Evolutionary conservation across 2,888 invertebrate species (phyloP), one percentile per base, ranked within the genome.

Genomic region (Amiota minor): DNA sequence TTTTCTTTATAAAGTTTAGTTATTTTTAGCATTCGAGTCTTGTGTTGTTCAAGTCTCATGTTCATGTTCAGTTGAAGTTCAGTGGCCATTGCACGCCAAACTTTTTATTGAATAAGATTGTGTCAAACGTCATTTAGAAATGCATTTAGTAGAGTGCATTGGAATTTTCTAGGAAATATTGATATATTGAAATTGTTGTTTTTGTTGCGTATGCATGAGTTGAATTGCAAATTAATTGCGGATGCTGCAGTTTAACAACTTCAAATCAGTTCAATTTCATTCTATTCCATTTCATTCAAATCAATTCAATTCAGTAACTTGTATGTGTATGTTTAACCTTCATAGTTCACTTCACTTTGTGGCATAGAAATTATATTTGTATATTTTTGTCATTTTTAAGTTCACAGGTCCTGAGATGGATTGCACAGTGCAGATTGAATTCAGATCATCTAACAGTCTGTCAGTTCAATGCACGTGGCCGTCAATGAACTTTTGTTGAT

Each of bases 221-320:
- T 47, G 67, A 68, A 68, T 68, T 68, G 67, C 67, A 68, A 68
- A 68, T 68, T 62, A 62, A 62, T 62, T 62, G 62, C 62, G 59
- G 59, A 62, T 62, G 62, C 62, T 23, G 16, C 62, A 14, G 23
- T 50, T 68, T 35, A 35, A 35, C 35, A 35, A 35, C 23, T 23
- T 23, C 23, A 23, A 23, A 23, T 2, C 23, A 23, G 23, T 23
- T 23, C 23, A 23, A 23, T 23, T 23, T 35, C 35, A 35, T 4
- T 35, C 35, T 0, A 35, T 4, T 35, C 35, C 2, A 6, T 35
- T 35, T 8, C 2, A 35, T 35, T 35, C 35, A 35, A 35, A 6
- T 35, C 4, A 35, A 4, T 35, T 35, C 2, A 35, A 35, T 35
- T 35, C 35, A 35, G 35, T 35, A 35, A 35, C 35, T 35, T 35